These are phyloP conservation scores for Osedax frankpressi DNA, from an alignment of 2,888 invertebrate genomes.

Conservation along the genomic window DNA sequence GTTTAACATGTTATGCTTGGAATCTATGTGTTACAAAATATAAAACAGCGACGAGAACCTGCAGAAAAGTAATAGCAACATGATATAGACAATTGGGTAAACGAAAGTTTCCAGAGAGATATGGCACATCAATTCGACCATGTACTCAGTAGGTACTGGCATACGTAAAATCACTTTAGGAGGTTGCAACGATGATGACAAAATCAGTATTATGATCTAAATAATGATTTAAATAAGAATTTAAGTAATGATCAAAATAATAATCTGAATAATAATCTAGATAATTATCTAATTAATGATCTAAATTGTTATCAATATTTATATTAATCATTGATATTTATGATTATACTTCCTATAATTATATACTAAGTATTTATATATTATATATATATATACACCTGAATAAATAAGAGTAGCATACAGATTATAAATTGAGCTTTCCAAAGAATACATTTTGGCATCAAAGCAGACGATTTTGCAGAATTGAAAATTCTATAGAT, in stretches of 20 bases:
- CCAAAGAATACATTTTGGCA: conserved; percentile 26
- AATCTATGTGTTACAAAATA: no score
- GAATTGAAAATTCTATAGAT: conserved; percentile 21
- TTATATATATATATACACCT: no score
- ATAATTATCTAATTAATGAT: no score
- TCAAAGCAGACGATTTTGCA: conserved; percentile 16
- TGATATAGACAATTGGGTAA: conserved; percentile 31
- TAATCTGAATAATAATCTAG: no score
- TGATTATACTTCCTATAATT: no score
- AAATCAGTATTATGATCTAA: conserved; percentile 14
- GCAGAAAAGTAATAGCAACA: conserved; percentile 30
- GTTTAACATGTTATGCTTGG: no score
- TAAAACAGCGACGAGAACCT: no score
- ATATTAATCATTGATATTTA: no score
- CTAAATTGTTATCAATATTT: no score
- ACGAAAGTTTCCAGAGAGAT: conserved; percentile 30
- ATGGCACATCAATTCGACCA: conserved; percentile 32
- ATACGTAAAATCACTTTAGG: conserved; percentile 25
- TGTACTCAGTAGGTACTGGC: conserved; percentile 30
- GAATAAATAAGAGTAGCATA: conserved; percentile 23
- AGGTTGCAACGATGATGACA: conserved; percentile 15
- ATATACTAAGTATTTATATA: no score
- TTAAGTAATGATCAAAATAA: no score
- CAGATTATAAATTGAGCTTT: conserved; percentile 27
- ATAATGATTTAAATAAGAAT: no score